Evolutionary conservation across 2,797 vertebrate species (phyloP).

Genomic region (Xiphorhynchus erythropygius): DNA sequence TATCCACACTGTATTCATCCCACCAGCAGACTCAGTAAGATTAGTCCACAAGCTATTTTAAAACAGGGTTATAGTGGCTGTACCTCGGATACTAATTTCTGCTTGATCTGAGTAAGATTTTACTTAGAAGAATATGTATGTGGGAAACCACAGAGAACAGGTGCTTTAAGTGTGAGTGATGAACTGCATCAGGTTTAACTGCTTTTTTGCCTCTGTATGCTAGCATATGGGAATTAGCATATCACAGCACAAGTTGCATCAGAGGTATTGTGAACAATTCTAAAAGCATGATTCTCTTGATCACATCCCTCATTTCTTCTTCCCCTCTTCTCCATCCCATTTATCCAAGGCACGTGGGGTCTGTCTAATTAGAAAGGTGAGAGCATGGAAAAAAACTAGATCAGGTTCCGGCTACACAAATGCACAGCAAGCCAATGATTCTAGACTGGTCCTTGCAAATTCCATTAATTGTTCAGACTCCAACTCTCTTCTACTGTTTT

Average conservation of each 20-base stretch:
- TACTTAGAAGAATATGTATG: not conserved
- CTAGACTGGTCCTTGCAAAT: not conserved
- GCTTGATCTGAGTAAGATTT: not conserved
- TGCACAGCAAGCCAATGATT: not conserved
- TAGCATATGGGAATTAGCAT: not conserved
- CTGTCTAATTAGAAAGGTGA: not conserved
- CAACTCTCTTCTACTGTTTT: not conserved
- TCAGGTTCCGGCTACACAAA: not conserved
- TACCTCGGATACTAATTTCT: not conserved
- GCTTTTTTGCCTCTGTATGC: not conserved
- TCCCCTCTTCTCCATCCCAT: not conserved
- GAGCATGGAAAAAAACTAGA: not conserved
- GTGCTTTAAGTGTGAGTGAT: not conserved
- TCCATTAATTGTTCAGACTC: not conserved
- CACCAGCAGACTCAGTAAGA: not conserved
- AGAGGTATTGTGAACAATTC: not conserved
- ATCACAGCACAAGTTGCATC: not conserved
- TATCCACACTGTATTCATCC: not conserved
- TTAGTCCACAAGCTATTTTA: not conserved
- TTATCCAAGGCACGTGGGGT: not conserved
- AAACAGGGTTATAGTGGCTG: not conserved
- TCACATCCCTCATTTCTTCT: not conserved
- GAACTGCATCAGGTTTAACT: not conserved
- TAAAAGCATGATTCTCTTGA: not conserved
- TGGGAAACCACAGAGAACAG: not conserved